Conservation (phyloP, 2,888 invertebrate species). For the Acleris emargana region DNA sequence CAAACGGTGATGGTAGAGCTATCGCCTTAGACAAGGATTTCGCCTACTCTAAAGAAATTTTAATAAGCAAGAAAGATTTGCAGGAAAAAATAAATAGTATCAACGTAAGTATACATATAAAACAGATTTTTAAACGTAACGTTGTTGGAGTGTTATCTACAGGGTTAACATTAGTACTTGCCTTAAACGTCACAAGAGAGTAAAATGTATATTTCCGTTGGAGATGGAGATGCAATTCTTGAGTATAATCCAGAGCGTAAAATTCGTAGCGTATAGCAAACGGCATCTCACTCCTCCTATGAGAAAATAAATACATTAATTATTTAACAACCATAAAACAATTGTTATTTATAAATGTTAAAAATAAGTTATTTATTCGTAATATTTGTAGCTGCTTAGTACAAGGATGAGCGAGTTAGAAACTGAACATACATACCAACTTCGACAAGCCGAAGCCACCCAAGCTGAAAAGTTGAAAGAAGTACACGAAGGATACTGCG, state of each 20-base stretch:
- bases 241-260: too few relatives aligned
- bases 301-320: too few relatives aligned
- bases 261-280: constrained; percentile 15
- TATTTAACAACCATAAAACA: too few relatives aligned
- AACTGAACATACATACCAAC: constrained; percentile 94
- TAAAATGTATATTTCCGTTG: neutral
- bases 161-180: too few relatives aligned
- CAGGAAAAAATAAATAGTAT: constrained; percentile 89
- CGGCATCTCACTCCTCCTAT: too few relatives aligned
- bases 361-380: neutral
- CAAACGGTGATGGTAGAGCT: constrained; percentile 88
- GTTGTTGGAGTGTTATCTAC: too few relatives aligned
- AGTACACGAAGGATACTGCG: constrained; percentile 91
- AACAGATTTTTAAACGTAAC: too few relatives aligned
- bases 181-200: neutral
- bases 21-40: constrained; percentile 90
- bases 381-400: constrained; percentile 76
- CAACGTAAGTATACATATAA: constrained; percentile 58
- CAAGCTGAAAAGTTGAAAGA: constrained; percentile 92
- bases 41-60: constrained; percentile 90
- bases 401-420: constrained; percentile 92
- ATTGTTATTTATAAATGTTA: too few relatives aligned
- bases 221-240: too few relatives aligned
- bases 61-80: constrained; percentile 90
- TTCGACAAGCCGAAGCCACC: constrained; percentile 90